Evolutionary conservation across 1,140 invertebrate genomes (phyloP), one percentile per base, ranked within the genome.

Genomic region (Zaprionus tsacasi): DNA sequence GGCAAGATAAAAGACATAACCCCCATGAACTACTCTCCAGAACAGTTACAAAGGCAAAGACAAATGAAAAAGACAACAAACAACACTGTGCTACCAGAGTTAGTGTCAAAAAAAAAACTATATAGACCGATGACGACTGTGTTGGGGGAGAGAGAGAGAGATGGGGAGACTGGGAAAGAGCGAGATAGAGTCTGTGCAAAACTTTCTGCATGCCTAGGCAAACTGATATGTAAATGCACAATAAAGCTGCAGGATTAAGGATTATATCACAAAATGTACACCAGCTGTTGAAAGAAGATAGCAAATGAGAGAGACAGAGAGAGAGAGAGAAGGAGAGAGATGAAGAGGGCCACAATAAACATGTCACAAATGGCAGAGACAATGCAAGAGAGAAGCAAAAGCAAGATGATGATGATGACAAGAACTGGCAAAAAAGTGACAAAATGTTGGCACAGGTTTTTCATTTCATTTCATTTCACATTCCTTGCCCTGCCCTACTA

Each of bases 391-490:
- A 63, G 17, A 56, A 10, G 35, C 21, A 21, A 33, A 45, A 10
- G 30, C 27, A 43, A 56, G 35, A 56, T 52, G 67, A 70, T 35
- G 67, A 70, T 35, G 61, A 58, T 54, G 45, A 50, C 45, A 50
- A 58, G 45, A 67, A 61, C 52, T 52, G 55, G 35, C 25, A 68
- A 70, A 74, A 73, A 70, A 70, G 67, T 75, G 72, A 58, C 72
- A 70, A 75, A 75, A 70, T 59, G 67, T 75, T 70, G 72, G 72
- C 72, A 75, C 59, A 75, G 72, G 72, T 75, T 75, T 74, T 66
- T 27, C 65, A 58, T 55, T 65, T 54, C 60, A 27, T 65, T 54
- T 48, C 63, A 38, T 59, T 40, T 40, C 17, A 25, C 17, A 25
- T 52, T 54, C 15, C 56, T 35, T 50, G 6, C 15, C 43, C 3